phyloP scores from a whole-genome alignment of 1,140 invertebrate genomes.

The Bombus picipes region DNA sequence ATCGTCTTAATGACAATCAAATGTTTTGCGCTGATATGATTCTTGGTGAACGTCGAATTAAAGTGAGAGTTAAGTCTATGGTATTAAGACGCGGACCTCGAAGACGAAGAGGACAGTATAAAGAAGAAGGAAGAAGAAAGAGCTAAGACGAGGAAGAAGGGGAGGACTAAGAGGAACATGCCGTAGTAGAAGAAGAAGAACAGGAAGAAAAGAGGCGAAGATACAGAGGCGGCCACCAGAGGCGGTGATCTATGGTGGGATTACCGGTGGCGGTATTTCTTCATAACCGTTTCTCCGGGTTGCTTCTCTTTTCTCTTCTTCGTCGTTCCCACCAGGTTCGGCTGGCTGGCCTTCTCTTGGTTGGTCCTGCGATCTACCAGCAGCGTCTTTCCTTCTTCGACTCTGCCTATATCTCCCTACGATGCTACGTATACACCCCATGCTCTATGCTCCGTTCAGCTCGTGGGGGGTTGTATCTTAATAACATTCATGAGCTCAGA shows the following conservation, averaged over 20 bases:
- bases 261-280: constrained; percentile 81
- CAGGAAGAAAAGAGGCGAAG: constrained; percentile 72
- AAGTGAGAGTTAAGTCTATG: constrained; percentile 69
- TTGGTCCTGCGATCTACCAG: constrained; percentile 50
- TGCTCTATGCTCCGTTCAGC: constrained; percentile 65
- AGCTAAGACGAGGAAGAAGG: constrained; percentile 40
- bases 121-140: background rate
- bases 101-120: background rate
- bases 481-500: constrained; percentile 84
- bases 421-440: constrained; percentile 59
- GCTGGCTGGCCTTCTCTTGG: constrained; percentile 39
- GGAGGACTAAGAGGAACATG: constrained; percentile 38
- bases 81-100: constrained; percentile 63
- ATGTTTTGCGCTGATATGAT: constrained; percentile 6
- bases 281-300: constrained; percentile 77
- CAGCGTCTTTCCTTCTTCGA: constrained; percentile 58
- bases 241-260: constrained; percentile 80
- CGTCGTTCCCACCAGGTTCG: constrained; percentile 45
- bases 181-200: constrained; percentile 27
- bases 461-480: constrained; percentile 82
- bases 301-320: constrained; percentile 57
- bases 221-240: constrained; percentile 73
- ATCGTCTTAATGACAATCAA: constrained; percentile 25
- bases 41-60: constrained; percentile 32
- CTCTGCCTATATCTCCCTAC: constrained; percentile 67